These are phyloP conservation scores for Zosterops pallidus DNA, from an alignment of 2,113 vertebrate species.

Conservation along the genomic window DNA sequence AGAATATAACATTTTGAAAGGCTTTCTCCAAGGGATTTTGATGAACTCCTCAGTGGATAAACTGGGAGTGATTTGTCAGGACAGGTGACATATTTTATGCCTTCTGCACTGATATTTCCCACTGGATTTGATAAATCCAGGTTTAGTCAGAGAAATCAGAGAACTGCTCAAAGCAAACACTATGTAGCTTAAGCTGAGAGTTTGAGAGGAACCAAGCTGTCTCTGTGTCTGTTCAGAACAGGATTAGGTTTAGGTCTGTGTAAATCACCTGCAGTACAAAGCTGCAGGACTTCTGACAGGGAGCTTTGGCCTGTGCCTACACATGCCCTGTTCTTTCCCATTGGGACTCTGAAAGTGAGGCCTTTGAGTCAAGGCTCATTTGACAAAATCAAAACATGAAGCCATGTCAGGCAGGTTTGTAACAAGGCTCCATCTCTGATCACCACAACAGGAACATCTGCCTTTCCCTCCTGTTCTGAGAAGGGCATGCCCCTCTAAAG, in stretches of 20 bases:
- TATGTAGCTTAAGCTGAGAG: neutral
- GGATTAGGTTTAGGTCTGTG: neutral
- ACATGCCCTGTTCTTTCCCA: neutral
- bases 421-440: neutral
- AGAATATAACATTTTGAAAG: neutral
- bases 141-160: neutral
- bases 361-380: neutral
- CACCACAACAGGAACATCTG: neutral
- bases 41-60: neutral
- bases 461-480: neutral
- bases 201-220: neutral
- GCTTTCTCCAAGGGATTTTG: neutral
- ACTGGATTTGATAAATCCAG: neutral
- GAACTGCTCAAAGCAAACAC: neutral
- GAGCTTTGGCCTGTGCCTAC: neutral
- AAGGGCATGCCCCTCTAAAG: fast-evolving
- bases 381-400: neutral
- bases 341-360: neutral
- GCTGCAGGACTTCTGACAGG: neutral
- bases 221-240: neutral
- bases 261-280: neutral
- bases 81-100: neutral
- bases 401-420: fast-evolving
- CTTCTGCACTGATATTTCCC: neutral
- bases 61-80: neutral